These are phyloP conservation scores for Nasonia vitripennis DNA, from an alignment of 1,140 invertebrate genomes.

Conservation along the genomic window DNA sequence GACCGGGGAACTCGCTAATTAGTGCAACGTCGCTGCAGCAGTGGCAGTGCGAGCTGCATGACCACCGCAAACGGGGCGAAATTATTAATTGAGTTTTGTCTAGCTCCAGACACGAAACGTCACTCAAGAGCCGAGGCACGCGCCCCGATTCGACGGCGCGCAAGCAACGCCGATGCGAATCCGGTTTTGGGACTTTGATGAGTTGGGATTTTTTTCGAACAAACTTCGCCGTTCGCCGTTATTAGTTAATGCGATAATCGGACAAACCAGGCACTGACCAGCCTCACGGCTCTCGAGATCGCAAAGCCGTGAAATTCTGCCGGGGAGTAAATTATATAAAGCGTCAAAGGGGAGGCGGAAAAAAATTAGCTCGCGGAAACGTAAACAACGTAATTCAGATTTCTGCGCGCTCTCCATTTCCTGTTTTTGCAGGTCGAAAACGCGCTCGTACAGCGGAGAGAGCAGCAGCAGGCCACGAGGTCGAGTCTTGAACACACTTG, in stretches of 20 bases:
- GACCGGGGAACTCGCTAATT: conserved; percentile 45
- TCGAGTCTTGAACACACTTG: conserved; percentile 23
- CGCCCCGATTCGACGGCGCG: neutral
- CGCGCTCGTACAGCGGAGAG: neutral
- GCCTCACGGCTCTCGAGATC: too few species aligned
- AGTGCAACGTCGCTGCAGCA: conserved; percentile 9
- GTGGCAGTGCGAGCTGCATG: neutral
- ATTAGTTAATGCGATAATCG: too few species aligned
- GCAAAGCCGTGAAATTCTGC: neutral
- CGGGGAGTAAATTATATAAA: conserved; percentile 5
- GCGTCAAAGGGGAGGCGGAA: neutral
- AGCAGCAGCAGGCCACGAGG: neutral
- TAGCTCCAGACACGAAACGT: conserved; percentile 32
- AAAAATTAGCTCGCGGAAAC: neutral
- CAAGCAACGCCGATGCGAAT: too few species aligned
- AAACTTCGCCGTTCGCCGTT: too few species aligned
- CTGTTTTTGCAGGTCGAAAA: neutral
- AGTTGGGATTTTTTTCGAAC: too few species aligned
- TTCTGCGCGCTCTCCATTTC: neutral
- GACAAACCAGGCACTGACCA: too few species aligned
- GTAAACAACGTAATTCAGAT: neutral
- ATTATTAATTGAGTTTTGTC: conserved; percentile 46
- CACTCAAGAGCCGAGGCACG: neutral
- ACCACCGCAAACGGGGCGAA: conserved; percentile 28
- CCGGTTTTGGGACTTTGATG: too few species aligned